phyloP scores from a whole-genome alignment of 53 echinoderm and acorn worm species.

The Stichopus horrens region DNA sequence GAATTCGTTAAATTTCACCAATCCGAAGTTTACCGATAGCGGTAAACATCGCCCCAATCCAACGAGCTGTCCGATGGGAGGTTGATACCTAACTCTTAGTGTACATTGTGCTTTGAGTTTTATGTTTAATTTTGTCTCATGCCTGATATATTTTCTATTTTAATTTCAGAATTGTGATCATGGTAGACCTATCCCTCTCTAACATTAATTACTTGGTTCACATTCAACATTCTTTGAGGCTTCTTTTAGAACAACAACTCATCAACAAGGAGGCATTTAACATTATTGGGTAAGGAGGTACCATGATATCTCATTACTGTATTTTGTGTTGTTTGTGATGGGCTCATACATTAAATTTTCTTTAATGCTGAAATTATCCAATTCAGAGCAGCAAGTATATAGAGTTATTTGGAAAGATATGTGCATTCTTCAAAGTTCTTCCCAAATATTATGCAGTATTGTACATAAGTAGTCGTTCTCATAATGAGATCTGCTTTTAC shows the following conservation, averaged over 20 bases:
- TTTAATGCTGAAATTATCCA: neutral
- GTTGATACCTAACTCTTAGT: too few species aligned
- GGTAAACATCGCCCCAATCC: too few species aligned
- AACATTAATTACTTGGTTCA: conserved; percentile 97
- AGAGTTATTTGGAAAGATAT: neutral
- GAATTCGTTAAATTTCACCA: too few species aligned
- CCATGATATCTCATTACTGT: neutral
- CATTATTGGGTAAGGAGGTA: conserved; percentile 82
- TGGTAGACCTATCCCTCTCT: conserved; percentile 85
- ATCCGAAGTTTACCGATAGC: too few species aligned
- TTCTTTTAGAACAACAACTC: conserved; percentile 88
- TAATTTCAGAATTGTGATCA: conserved; percentile 71
- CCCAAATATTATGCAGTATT: too few species aligned
- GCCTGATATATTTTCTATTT: neutral
- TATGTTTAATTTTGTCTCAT: neutral
- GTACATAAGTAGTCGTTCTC: too few species aligned
- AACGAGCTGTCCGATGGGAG: too few species aligned
- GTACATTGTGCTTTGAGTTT: neutral
- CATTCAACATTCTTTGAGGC: conserved; percentile 87
- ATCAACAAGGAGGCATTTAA: conserved; percentile 91
- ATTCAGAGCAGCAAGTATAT: neutral
- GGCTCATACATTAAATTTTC: neutral
- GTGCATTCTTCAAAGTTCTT: neutral
- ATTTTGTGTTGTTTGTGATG: neutral
- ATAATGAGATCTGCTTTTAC: too few species aligned